Conservation (phyloP, 2,797 vertebrate species). For the Cynodonichthys magdalenae region DNA sequence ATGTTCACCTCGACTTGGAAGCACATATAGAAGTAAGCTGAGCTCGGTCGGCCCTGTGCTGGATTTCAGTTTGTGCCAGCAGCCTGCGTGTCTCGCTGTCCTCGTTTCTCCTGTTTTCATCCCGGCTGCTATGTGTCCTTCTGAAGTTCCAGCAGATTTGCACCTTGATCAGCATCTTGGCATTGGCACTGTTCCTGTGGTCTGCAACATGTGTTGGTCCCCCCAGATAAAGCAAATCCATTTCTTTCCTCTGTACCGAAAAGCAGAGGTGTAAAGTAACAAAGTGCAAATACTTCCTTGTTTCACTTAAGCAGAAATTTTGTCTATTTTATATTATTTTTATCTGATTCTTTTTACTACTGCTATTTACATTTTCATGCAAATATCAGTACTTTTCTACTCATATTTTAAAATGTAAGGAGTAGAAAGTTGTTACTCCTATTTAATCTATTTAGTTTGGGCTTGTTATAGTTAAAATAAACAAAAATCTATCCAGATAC, state of each 20-base stretch:
- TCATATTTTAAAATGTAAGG: too few relatives aligned
- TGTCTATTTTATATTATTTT: too few relatives aligned
- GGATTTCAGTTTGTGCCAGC: neutral
- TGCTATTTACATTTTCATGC: too few relatives aligned
- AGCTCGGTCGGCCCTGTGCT: constrained; percentile 2
- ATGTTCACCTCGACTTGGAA: constrained; percentile 18
- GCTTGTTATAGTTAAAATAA: too few relatives aligned
- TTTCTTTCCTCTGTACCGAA: neutral
- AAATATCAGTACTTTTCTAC: too few relatives aligned
- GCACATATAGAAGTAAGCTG: constrained; percentile 10
- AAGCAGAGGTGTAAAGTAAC: too few relatives aligned
- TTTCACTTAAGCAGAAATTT: constrained; percentile 10
- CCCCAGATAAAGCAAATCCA: constrained; percentile 35
- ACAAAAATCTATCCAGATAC: too few relatives aligned
- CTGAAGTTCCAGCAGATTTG: constrained; percentile 51
- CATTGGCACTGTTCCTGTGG: constrained; percentile 61
- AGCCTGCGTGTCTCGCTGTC: constrained; percentile 19
- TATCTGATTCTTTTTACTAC: too few relatives aligned
- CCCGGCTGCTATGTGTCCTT: constrained; percentile 48
- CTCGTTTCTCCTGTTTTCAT: constrained; percentile 52
- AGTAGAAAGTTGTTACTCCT: too few relatives aligned
- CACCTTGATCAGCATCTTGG: constrained; percentile 66
- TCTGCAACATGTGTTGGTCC: constrained; percentile 66
- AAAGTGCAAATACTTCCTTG: neutral
- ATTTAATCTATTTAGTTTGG: too few relatives aligned